phyloP scores from a whole-genome alignment of 2,797 vertebrate species.

The Pygocentrus nattereri region DNA sequence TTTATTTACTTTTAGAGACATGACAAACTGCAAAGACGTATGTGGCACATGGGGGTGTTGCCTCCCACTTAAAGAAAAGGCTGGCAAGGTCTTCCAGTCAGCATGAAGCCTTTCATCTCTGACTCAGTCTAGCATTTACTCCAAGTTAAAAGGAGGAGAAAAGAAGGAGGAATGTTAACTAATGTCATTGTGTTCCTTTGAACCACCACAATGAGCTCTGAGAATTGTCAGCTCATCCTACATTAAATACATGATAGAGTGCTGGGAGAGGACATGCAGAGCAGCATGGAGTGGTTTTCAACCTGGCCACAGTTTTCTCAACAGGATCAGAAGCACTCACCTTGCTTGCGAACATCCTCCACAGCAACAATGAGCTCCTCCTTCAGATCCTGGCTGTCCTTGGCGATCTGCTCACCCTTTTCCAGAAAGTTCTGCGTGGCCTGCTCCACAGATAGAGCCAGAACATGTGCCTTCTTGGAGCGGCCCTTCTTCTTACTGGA shows the following conservation, averaged over 20 bases:
- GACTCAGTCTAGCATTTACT: neutral
- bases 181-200: slow-evolving; percentile 18
- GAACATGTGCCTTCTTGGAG: slow-evolving; percentile 97
- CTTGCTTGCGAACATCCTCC: slow-evolving; percentile 97
- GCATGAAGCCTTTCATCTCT: slow-evolving; percentile 6
- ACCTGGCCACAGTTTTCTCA: neutral
- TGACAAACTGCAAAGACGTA: neutral
- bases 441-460: slow-evolving; percentile 97
- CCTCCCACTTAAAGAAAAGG: neutral
- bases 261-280: neutral
- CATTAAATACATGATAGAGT: neutral
- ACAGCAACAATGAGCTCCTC: slow-evolving; percentile 95
- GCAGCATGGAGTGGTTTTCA: too few species aligned
- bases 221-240: neutral
- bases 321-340: slow-evolving; percentile 67
- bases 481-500: slow-evolving; percentile 98
- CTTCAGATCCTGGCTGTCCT: slow-evolving; percentile 97
- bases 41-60: neutral
- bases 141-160: neutral
- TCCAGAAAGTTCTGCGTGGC: slow-evolving; percentile 98
- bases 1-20: neutral
- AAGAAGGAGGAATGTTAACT: slow-evolving; percentile 1
- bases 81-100: slow-evolving; percentile 3
- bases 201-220: slow-evolving; percentile 87
- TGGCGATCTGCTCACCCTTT: slow-evolving; percentile 97